These are phyloP conservation scores for Gryllus longicercus DNA, from an alignment of 2,888 invertebrate genomes.

Conservation along the genomic window DNA sequence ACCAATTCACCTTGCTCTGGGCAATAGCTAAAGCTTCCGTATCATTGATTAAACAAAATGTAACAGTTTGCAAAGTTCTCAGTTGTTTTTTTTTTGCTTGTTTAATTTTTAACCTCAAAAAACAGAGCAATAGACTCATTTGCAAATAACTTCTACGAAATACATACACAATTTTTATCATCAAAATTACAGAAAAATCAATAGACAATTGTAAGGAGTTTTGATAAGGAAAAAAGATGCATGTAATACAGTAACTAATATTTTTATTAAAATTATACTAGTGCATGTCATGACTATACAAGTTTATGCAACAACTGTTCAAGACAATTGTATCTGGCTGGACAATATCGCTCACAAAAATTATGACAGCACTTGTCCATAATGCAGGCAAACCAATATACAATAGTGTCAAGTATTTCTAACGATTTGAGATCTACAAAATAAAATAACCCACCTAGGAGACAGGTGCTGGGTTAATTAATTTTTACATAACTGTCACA, in stretches of 20 bases:
- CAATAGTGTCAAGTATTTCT: neutral
- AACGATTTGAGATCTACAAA: conserved; percentile 17
- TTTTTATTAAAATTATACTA: conserved; percentile 17
- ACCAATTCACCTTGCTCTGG: no score
- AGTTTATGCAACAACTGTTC: neutral
- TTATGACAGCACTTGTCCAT: neutral
- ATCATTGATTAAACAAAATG: no score
- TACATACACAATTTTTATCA: no score
- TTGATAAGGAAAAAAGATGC: no score
- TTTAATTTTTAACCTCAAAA: no score
- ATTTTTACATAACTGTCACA: neutral
- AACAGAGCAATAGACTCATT: no score
- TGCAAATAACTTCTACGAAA: no score
- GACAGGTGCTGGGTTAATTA: neutral
- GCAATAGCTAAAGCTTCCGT: no score
- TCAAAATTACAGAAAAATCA: no score
- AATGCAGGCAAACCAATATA: conserved; percentile 6
- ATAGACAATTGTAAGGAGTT: no score
- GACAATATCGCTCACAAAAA: neutral
- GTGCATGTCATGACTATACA: conserved; percentile 17
- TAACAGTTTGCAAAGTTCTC: no score
- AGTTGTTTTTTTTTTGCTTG: no score
- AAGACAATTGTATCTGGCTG: neutral
- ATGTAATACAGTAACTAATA: neutral
- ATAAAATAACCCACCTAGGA: neutral